Percentiles rank a stretch among this genome's conserved stretches.
phyloP scores from a whole-genome alignment of 2,797 vertebrate species.

The Peromyscus nudipes region DNA sequence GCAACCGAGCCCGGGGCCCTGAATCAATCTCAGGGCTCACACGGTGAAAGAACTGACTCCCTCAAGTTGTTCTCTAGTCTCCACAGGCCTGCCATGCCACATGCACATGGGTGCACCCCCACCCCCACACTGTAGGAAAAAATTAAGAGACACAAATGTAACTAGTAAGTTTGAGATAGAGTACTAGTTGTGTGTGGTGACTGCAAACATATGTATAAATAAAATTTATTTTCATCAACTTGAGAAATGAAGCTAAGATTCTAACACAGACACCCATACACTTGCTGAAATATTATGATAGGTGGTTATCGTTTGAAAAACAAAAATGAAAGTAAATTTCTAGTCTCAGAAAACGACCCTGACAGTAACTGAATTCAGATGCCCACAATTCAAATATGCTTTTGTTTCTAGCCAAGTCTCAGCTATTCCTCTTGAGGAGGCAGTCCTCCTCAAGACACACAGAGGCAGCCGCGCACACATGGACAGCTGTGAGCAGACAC shows the following conservation, averaged over 20 bases:
- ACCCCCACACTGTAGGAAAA: not conserved
- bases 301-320: not conserved
- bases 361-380: not conserved
- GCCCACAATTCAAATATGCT: not conserved
- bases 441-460: not conserved
- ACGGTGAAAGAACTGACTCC: not conserved
- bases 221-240: not conserved
- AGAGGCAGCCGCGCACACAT: not conserved
- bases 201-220: not conserved
- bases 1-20: not conserved
- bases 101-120: not conserved
- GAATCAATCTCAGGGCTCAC: not conserved
- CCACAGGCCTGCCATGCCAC: not conserved
- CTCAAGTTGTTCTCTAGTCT: not conserved
- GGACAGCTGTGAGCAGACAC: not conserved
- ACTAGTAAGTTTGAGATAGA: not conserved
- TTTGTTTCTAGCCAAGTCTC: constrained; percentile 21
- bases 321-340: constrained; percentile 15
- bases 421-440: not conserved
- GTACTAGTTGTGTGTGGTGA: not conserved
- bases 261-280: not conserved
- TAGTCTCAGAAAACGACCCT: constrained; percentile 42
- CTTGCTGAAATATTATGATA: not conserved
- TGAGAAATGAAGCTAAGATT: constrained; percentile 11
- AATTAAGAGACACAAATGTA: not conserved